Evolutionary conservation across 2,797 vertebrate species (phyloP).

Genomic region (Takifugu rubripes): DNA sequence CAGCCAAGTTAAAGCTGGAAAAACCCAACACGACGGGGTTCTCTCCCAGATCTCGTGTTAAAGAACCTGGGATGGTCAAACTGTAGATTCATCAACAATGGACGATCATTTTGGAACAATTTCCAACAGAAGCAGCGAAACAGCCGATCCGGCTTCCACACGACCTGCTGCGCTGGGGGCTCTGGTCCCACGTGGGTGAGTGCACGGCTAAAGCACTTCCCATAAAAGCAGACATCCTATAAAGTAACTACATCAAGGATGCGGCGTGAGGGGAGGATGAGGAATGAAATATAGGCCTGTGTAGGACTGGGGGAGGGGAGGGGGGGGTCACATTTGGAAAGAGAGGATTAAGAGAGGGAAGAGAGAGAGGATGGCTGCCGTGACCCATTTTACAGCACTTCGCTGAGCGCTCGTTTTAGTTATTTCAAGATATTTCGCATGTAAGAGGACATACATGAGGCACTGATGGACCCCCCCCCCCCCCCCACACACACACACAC

Average conservation of each 20-base stretch:
- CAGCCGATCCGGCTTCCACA: too few relatives aligned
- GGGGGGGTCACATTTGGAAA: constrained; percentile 12
- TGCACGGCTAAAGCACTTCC: constrained; percentile 13
- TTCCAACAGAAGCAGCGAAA: too few relatives aligned
- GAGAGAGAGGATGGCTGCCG: constrained; percentile 36
- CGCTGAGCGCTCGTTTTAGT: constrained; percentile 32
- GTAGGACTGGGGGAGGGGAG: not conserved
- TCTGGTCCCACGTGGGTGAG: not conserved
- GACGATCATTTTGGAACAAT: too few relatives aligned
- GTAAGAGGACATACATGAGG: too few relatives aligned
- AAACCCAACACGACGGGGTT: not conserved
- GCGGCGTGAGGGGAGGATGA: not conserved
- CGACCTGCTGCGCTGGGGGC: too few relatives aligned
- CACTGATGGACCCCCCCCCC: too few relatives aligned
- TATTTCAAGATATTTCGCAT: too few relatives aligned
- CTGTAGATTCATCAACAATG: too few relatives aligned
- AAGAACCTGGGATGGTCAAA: too few relatives aligned
- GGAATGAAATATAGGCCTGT: constrained; percentile 27
- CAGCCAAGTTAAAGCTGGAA: not conserved
- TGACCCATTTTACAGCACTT: constrained; percentile 69
- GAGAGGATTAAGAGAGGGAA: constrained; percentile 35
- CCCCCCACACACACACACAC: too few relatives aligned
- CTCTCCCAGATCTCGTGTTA: not conserved
- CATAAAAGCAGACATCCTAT: constrained; percentile 28
- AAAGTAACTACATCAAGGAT: constrained; percentile 19